phyloP scores from a whole-genome alignment of 2,113 vertebrate genomes.

The Pitta sordida region DNA sequence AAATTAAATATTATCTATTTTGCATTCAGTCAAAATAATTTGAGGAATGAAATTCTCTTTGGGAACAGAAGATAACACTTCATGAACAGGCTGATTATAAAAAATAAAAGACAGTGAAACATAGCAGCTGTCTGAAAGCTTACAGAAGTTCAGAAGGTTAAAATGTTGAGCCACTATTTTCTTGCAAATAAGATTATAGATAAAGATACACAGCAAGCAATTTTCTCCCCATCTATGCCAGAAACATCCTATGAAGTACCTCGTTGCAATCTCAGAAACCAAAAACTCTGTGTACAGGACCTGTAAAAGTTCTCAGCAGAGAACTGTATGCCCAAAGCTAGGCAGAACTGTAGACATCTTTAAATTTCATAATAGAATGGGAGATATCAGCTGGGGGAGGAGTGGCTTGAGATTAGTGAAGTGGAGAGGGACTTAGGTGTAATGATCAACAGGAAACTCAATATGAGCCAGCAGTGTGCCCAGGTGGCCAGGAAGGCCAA shows the following conservation, averaged over 20 bases:
- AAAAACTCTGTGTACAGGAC: background rate
- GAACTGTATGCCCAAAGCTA: background rate
- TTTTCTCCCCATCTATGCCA: conserved; percentile 22
- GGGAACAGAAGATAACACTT: conserved; percentile 6
- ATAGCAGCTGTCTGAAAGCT: background rate
- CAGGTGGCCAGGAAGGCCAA: no score
- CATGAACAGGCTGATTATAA: background rate
- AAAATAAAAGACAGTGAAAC: conserved; percentile 15
- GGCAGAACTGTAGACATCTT: background rate
- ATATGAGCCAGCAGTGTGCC: no score
- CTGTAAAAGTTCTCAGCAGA: background rate
- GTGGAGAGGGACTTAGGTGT: no score
- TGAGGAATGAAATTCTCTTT: background rate
- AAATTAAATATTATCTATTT: conserved; percentile 16
- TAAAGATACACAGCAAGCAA: conserved; percentile 57
- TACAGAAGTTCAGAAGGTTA: conserved; percentile 17
- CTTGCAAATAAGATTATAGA: conserved; percentile 14
- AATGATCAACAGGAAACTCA: no score
- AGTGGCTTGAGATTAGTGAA: no score
- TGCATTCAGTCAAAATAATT: background rate
- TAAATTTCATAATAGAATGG: background rate
- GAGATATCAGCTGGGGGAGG: background rate
- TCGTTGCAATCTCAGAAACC: background rate
- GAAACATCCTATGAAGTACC: background rate
- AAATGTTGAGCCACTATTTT: conserved; percentile 34